phyloP scores from a whole-genome alignment of 2,888 invertebrate species.

The Gymnosoma rotundatum region DNA sequence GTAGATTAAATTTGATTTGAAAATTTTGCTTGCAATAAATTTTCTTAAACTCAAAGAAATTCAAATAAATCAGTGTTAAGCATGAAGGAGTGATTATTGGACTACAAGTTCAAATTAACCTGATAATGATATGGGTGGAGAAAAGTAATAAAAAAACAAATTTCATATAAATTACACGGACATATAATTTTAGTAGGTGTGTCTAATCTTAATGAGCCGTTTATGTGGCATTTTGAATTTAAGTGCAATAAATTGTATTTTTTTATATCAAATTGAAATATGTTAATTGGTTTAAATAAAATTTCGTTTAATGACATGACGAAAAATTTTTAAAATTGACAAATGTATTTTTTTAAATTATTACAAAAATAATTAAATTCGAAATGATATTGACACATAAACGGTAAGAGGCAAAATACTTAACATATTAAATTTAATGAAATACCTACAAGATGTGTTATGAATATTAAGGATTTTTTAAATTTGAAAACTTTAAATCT shows the following conservation, averaged over 20 bases:
- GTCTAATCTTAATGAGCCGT: slow-evolving; percentile 14
- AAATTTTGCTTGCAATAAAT: slow-evolving; percentile 51
- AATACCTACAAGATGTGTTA: too few relatives aligned
- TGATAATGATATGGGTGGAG: slow-evolving; percentile 48
- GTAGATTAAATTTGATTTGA: slow-evolving; percentile 47
- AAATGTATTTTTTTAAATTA: too few relatives aligned
- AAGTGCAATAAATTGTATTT: slow-evolving; percentile 39
- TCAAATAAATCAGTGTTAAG: slow-evolving; percentile 65
- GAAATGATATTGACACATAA: too few relatives aligned
- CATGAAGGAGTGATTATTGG: slow-evolving; percentile 57
- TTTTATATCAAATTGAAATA: slow-evolving; percentile 33
- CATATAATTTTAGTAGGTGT: slow-evolving; percentile 15
- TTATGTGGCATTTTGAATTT: slow-evolving; percentile 17
- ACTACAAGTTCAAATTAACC: slow-evolving; percentile 57
- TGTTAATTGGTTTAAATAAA: not conserved
- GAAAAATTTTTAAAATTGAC: too few relatives aligned
- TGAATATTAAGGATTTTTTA: too few relatives aligned
- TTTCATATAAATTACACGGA: slow-evolving; percentile 20
- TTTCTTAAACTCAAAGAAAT: slow-evolving; percentile 48
- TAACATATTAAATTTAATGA: too few relatives aligned
- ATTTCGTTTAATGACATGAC: too few relatives aligned
- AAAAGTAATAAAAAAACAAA: not conserved
- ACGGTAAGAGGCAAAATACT: too few relatives aligned
- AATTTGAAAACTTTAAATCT: too few relatives aligned
- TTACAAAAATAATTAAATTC: too few relatives aligned